Percentiles rank a stretch among this genome's conserved stretches.
Evolutionary conservation across 2,113 vertebrate species (phyloP).

Genomic region (Lophochroa leadbeateri): DNA sequence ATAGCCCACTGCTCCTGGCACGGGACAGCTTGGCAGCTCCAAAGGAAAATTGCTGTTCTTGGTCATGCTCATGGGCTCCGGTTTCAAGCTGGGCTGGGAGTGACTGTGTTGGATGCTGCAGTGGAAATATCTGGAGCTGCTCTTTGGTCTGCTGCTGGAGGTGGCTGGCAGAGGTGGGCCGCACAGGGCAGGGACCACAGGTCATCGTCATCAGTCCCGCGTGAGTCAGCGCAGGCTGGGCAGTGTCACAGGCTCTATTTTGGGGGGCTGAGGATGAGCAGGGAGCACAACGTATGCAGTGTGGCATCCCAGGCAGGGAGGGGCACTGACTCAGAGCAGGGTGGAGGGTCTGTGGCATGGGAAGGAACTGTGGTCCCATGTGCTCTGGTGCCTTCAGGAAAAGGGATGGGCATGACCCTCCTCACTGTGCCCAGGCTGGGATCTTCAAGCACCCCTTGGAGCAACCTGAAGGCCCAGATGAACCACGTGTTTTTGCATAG

Average conservation of each 20-base stretch:
- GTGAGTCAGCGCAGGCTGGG: background rate
- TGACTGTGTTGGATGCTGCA: constrained; percentile 17
- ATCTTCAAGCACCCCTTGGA: background rate
- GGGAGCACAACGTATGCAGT: background rate
- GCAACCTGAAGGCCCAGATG: background rate
- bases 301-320: background rate
- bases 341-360: background rate
- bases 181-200: background rate
- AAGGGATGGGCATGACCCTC: accelerated
- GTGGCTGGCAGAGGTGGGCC: background rate
- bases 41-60: constrained; percentile 49
- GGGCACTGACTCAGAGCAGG: background rate
- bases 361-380: accelerated
- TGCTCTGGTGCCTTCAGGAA: background rate
- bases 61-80: background rate
- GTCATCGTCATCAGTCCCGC: accelerated
- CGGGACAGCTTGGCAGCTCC: background rate
- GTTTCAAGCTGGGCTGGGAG: background rate
- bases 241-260: background rate
- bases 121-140: constrained; percentile 30
- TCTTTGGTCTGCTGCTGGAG: background rate
- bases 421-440: background rate
- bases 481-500: background rate
- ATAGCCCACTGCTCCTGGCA: background rate
- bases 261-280: background rate